Percentiles rank a stretch among this genome's conserved stretches.
These are phyloP conservation scores for Alloscopus bannaensis DNA, from an alignment of 2,888 invertebrate genomes.

Conservation along the genomic window DNA sequence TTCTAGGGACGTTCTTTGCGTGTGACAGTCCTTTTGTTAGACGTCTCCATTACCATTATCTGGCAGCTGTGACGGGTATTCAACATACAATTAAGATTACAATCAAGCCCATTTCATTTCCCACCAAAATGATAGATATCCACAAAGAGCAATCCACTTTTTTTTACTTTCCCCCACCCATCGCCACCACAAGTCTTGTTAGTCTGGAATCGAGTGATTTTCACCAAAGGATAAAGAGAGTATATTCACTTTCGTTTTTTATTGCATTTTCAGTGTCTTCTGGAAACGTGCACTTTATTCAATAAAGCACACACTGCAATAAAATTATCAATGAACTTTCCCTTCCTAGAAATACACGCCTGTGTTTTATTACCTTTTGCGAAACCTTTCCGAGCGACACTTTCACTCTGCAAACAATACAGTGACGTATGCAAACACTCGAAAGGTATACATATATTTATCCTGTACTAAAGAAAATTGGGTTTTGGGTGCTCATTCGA, in stretches of 20 bases:
- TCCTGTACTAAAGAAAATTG: background rate
- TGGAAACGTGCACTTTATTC: background rate
- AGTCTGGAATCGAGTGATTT: background rate
- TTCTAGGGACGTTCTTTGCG: background rate
- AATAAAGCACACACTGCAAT: conserved; percentile 12
- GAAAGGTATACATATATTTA: background rate
- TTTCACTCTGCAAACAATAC: no score
- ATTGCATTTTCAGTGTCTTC: background rate
- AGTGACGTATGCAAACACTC: no score
- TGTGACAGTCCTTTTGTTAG: conserved; percentile 19
- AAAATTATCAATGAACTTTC: conserved; percentile 16
- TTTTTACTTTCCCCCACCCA: background rate
- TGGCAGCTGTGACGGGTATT: background rate
- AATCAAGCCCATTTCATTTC: conserved; percentile 35
- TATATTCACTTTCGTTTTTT: background rate
- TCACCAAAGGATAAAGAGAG: background rate
- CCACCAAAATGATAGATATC: background rate
- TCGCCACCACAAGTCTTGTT: background rate
- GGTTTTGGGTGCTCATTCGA: background rate
- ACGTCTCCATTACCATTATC: conserved; percentile 37
- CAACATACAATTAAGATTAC: conserved; percentile 49
- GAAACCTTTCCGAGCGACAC: no score
- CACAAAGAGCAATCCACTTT: background rate
- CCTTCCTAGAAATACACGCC: background rate
- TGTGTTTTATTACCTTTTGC: background rate